These are phyloP conservation scores for Harpagus bidentatus DNA, from an alignment of 2,113 vertebrate genomes.

Conservation along the genomic window DNA sequence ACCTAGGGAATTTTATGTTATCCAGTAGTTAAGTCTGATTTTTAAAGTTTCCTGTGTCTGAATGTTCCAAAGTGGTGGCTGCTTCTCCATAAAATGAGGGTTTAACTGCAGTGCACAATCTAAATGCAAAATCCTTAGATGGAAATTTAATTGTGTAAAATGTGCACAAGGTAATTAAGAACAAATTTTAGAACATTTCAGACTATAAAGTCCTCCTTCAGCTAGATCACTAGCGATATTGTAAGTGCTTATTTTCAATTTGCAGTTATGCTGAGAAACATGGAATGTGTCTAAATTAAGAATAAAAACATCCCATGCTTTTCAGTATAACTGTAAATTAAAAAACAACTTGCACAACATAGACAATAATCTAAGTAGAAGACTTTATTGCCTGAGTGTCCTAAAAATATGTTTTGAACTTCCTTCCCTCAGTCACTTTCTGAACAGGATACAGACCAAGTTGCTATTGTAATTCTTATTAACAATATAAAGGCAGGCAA, in stretches of 20 bases:
- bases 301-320: slow-evolving; percentile 23
- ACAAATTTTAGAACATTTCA: slow-evolving; percentile 74
- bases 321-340: slow-evolving; percentile 56
- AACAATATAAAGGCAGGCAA: background rate
- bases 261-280: slow-evolving; percentile 71
- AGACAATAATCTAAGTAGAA: background rate
- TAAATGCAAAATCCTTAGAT: slow-evolving; percentile 72
- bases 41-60: slow-evolving; percentile 58
- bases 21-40: slow-evolving; percentile 75
- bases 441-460: background rate
- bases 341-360: slow-evolving; percentile 41
- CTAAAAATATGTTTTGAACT: slow-evolving; percentile 2
- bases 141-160: slow-evolving; percentile 77
- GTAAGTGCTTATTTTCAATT: slow-evolving; percentile 75
- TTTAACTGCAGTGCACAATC: slow-evolving; percentile 65
- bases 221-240: slow-evolving; percentile 50
- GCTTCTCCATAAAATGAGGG: slow-evolving; percentile 39
- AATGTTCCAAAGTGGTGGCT: slow-evolving; percentile 4
- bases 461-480: background rate
- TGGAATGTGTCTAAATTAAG: slow-evolving; percentile 65
- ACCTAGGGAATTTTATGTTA: slow-evolving; percentile 71
- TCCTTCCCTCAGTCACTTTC: background rate
- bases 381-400: background rate
- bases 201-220: slow-evolving; percentile 69
- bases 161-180: slow-evolving; percentile 76